Base-by-base conservation (phyloP, 2,888 invertebrate species). In the Hofmannophila pseudospretella region DNA sequence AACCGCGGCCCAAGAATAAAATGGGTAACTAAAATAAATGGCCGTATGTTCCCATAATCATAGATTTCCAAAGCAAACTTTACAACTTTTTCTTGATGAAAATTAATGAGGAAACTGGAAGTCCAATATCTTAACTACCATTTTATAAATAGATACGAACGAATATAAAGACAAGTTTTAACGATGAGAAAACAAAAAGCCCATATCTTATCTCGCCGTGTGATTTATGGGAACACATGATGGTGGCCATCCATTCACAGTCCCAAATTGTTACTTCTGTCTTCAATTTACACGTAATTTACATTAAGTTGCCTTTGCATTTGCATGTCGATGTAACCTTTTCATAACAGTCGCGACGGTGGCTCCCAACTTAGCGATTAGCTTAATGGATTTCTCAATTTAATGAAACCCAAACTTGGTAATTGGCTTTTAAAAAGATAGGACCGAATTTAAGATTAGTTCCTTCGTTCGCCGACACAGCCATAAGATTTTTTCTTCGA, bases 21-120 rank as follows among this genome's bases (percentile, higher is more conserved):
- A 80, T 77, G 77, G 75, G 73, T 80, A 84, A 81, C 82, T 78
- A 75, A 82, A 85, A 85, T 81, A 68, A 77, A 82, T 81, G 70
- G 70, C 62, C 65, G 51, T 63, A 68, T 67, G 76, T 75, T 73
- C 71, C 73, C 73, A 73, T 76, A 75, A 79, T 79, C 79, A 75
- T 74, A 71, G 71, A 77, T 74, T 73, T 64, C 57, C 59, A 58
- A 65, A 66, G 50, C 58, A 57, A 63, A 68, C 62, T 53, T 51
- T 58, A 62, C 64, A 66, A 66, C 55, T 64, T 71, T 67, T 67
- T 58, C 52, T 50, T 75, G 73, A 76, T 74, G 70, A 76, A 72
- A 77, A 77, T 54, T 51, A 74, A 80, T 72, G 70, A 56, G 59
- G 57, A 63, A 64, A 60, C 63, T 65, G 50, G 64, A 56, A 72